Evolutionary conservation across 92 coral and sea anemone genomes (phyloP), one percentile per base, ranked within the genome.

Genomic region (Zoanthus sociatus): DNA sequence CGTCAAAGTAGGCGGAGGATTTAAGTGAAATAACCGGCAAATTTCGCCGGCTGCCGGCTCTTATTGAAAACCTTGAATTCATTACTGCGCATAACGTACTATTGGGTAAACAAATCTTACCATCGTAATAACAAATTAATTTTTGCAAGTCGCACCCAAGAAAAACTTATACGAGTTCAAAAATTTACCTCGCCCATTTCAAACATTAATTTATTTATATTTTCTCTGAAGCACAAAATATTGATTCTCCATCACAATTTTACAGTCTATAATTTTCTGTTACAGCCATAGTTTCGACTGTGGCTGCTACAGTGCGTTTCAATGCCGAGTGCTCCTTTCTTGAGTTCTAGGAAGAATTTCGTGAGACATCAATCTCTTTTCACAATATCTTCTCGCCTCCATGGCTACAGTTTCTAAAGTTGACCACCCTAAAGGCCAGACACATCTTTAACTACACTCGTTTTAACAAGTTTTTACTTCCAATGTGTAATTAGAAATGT

Each of bases 181-280:
- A 37, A 37, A 4, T 37, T 37, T 37, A 37, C 42, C 42, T 69
- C 17, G 16, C 37, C 56, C 83, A 88, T 32, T 90, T 92, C 89
- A 90, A 90, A 87, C 90, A 82, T 92, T 92, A 90, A 90, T 92
- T 92, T 90, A 92, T 92, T 92, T 89, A 92, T 92, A 88, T 83
- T 83, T 90, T 83, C 81, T 76, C 71, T 92, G 87, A 77, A 89
- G 85, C 95, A 90, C 93, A 92, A 92, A 92, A 92, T 92, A 92
- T 87, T 89, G 92, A 90, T 90, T 87, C 83, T 92, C 79, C 83
- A 83, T 82, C 76, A 70, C 64, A 73, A 70, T 89, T 79, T 92
- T 90, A 85, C 94, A 90, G 76, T 92, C 92, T 82, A 55, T 88
- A 86, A 90, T 83, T 82, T 76, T 60, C 73, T 86, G 90, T 89